A percentile compares a stretch with the other conserved stretches of the same genome.
Evolutionary conservation across 2,113 vertebrate species (phyloP).

Genomic region (Muntiacus muntjak): DNA sequence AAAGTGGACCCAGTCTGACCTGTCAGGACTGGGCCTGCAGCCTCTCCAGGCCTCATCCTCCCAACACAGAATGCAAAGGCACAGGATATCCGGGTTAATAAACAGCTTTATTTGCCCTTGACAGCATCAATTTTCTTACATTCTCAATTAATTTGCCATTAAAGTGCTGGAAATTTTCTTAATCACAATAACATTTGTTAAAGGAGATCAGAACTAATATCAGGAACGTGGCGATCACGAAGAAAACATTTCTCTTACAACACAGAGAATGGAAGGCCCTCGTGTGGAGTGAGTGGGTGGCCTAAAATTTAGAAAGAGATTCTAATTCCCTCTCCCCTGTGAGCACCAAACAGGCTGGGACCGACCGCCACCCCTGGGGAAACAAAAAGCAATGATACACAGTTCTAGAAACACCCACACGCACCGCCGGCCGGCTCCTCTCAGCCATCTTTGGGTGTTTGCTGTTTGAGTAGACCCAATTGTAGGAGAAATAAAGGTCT

Average conservation of each 20-base stretch:
- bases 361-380: neutral
- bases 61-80: neutral
- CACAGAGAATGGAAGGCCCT: neutral
- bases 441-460: neutral
- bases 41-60: neutral
- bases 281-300: neutral
- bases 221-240: neutral
- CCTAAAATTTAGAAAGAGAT: neutral
- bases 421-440: neutral
- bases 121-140: conserved; percentile 65
- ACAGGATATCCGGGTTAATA: conserved; percentile 47
- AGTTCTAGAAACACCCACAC: neutral
- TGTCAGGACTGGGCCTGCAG: no score
- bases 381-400: neutral
- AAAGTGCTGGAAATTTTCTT: conserved; percentile 67
- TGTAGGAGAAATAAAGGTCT: conserved; percentile 18
- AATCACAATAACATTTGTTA: conserved; percentile 55
- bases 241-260: neutral
- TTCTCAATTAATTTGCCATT: conserved; percentile 70
- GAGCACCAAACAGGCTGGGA: conserved; percentile 15
- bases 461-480: neutral
- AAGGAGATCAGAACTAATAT: conserved; percentile 38
- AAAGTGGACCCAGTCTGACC: neutral
- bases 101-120: conserved; percentile 70
- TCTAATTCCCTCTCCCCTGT: neutral